phyloP scores from a whole-genome alignment of 1,140 invertebrate species.

The Stenopsyche tienmushanensis region DNA sequence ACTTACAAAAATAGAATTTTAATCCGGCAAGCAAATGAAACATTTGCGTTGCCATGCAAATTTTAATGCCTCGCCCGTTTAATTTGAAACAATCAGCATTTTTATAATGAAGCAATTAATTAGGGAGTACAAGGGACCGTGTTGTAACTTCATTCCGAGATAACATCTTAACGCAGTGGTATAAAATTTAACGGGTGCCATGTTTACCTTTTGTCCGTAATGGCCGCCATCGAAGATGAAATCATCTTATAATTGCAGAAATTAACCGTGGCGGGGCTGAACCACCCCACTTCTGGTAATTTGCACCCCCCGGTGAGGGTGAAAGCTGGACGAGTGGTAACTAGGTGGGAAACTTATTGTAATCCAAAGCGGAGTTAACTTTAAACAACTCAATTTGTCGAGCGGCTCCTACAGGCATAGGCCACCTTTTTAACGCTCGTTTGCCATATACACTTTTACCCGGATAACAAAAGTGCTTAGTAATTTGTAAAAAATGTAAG shows the following conservation, averaged over 20 bases:
- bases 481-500: too few species aligned
- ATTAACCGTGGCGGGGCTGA: background rate
- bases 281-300: too few species aligned
- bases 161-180: background rate
- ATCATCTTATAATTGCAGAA: slow-evolving; percentile 8
- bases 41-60: too few species aligned
- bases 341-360: background rate
- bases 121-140: slow-evolving; percentile 1
- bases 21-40: too few species aligned
- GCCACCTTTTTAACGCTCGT: too few species aligned
- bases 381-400: slow-evolving; percentile 12
- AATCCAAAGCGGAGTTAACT: background rate
- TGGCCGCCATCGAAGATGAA: background rate
- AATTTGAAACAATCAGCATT: background rate
- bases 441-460: too few species aligned
- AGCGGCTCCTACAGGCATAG: too few species aligned
- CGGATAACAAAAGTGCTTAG: too few species aligned
- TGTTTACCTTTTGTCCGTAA: slow-evolving; percentile 16
- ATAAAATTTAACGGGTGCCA: slow-evolving; percentile 2
- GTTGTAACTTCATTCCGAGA: slow-evolving; percentile 4
- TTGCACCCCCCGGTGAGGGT: too few species aligned
- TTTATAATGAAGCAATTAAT: slow-evolving; percentile 23
- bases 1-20: too few species aligned
- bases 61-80: too few species aligned
- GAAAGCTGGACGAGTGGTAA: background rate